Base-by-base conservation (phyloP, 2,888 invertebrate genomes). In the Fragum fragum region DNA sequence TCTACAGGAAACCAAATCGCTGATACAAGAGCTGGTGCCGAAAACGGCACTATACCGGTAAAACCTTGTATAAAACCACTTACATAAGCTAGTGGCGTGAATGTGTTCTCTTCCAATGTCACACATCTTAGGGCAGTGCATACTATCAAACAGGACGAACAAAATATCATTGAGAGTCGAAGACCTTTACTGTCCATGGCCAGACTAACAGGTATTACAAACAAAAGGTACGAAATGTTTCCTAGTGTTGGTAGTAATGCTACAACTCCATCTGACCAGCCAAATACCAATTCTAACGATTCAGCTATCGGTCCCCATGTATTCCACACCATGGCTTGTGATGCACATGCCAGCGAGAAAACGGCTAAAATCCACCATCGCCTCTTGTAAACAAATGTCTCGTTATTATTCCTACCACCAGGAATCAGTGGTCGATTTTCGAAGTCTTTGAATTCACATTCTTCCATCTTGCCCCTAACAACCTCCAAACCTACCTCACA, bases 251-350 rank as follows among this genome's bases (percentile, higher is more conserved):
- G 91, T 6, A 94, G 85, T 26, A 94, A 85, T 16, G 94, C 94
- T 23, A 95, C 87, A 5, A 90, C 88, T 23, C 91, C 90, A 59
- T 92, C 91, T 16, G 87, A 85, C 94, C 95, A 95, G 6, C 83
- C 76, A 3, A 89, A 94, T 14, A 93, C 93, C 18, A 88, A 82
- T 74, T 94, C 87, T 0, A 91, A 91, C 0, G 94, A 92, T 71
- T 89, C 89, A 3, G 94, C 92, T 42, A 95, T 93, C 3, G 94
- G 94, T n/a, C 93, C 93, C 94, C 94, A 95, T 28, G 94, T 94
- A 85, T 94, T 95, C 94, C 94, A 94, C 6, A 94, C 73, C 55
- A 80, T 66, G 0, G 85, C 76, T 26, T 89, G 87, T 5, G 75
- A 26, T 7, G 81, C 47, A 32, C 81, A 77, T 9, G 72, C 53